phyloP scores from a whole-genome alignment of 2,797 vertebrate species.

The Pristis pectinata region DNA sequence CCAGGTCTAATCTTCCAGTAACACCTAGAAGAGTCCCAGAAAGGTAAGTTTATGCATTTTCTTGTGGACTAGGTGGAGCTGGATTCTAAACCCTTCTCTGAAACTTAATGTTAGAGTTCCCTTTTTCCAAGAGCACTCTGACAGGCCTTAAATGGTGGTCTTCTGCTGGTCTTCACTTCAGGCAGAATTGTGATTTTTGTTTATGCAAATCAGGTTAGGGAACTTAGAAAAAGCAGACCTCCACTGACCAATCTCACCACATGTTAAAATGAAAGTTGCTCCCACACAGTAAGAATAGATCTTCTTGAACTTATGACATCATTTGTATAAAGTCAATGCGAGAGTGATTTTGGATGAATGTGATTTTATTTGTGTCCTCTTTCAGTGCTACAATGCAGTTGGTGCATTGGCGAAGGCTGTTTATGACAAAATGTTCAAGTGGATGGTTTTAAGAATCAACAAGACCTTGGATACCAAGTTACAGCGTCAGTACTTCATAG shows the following conservation, averaged over 20 bases:
- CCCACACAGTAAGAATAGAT: neutral
- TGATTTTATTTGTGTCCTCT: neutral
- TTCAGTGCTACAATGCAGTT: constrained; percentile 54
- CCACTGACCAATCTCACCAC: neutral
- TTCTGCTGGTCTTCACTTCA: neutral
- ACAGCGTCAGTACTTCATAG: constrained; percentile 63
- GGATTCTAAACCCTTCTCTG: neutral
- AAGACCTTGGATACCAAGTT: constrained; percentile 62
- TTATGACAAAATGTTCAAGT: constrained; percentile 66
- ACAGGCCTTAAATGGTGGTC: neutral
- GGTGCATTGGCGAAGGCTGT: constrained; percentile 58
- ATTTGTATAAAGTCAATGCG: neutral
- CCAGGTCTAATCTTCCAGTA: neutral
- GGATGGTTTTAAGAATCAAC: constrained; percentile 60
- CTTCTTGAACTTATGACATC: neutral
- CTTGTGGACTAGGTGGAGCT: neutral
- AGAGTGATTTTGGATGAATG: neutral
- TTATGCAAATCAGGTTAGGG: neutral
- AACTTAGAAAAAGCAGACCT: too few relatives aligned
- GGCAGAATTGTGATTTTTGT: neutral
- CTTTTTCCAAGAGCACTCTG: neutral
- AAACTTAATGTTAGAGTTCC: neutral
- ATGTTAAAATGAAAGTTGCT: neutral
- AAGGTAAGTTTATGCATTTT: neutral
- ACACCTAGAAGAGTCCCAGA: neutral